These are phyloP conservation scores for Agonopterix heracliana DNA, from an alignment of 2,888 invertebrate genomes.

Conservation along the genomic window DNA sequence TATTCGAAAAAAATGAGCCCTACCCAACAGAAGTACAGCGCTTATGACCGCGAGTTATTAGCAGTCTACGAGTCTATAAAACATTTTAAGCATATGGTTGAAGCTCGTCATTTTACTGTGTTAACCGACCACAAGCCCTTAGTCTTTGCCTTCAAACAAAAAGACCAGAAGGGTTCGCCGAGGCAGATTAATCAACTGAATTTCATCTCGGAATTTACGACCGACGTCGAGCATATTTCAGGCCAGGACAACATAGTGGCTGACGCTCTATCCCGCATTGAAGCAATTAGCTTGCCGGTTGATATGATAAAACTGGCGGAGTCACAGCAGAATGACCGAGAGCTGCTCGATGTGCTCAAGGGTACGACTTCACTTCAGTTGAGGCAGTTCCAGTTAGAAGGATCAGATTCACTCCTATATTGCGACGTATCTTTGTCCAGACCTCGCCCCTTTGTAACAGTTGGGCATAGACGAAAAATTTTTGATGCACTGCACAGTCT, in stretches of 20 bases:
- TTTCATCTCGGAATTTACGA: constrained; percentile 22
- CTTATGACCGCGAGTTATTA: constrained; percentile 16
- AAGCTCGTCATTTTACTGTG: constrained; percentile 12
- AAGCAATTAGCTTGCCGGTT: constrained; percentile 10
- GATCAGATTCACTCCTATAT: constrained; percentile 6
- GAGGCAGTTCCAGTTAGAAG: constrained; percentile 8
- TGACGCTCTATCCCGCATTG: constrained; percentile 21
- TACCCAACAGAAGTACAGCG: constrained; percentile 10
- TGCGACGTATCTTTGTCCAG: constrained; percentile 14
- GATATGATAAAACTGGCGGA: constrained; percentile 11
- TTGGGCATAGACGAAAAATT: constrained; percentile 2
- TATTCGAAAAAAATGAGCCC: constrained; percentile 16
- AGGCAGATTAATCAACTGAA: constrained; percentile 17
- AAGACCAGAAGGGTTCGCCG: constrained; percentile 18
- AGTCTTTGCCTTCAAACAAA: constrained; percentile 13
- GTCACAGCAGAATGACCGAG: constrained; percentile 12
- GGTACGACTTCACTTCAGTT: constrained; percentile 10
- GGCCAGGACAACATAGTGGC: constrained; percentile 22
- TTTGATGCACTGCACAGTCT: constrained; percentile 15
- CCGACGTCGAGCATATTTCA: constrained; percentile 17
- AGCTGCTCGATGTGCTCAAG: constrained; percentile 8
- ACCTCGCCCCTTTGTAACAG: constrained; percentile 13
- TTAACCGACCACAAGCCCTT: no score
- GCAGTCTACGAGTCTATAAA: constrained; percentile 15
- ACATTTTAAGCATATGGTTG: constrained; percentile 16